A percentile compares a stretch with the other conserved stretches of the same genome.
Evolutionary conservation across 2,113 vertebrate genomes (phyloP).

Genomic region (Phaethon lepturus): DNA sequence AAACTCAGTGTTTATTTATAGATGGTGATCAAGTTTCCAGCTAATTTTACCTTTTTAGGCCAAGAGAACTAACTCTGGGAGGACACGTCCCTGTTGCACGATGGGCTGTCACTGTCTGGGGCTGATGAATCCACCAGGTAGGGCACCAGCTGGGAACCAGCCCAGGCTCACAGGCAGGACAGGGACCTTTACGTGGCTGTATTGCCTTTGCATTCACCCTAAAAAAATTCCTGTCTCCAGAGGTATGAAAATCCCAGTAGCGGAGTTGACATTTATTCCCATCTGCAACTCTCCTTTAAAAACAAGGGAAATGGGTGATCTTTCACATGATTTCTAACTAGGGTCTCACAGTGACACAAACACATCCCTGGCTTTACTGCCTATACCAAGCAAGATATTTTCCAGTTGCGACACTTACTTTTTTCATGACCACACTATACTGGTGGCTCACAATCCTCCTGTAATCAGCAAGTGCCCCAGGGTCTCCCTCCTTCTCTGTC

Average conservation of each 20-base stretch:
- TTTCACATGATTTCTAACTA: not conserved
- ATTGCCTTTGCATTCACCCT: not conserved
- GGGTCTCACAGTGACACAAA: not conserved
- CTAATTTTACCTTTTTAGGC: not conserved
- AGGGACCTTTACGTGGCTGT: fast-evolving
- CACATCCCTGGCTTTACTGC: not conserved
- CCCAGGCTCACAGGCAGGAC: fast-evolving
- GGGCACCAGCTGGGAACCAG: not conserved
- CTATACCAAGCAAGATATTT: not conserved
- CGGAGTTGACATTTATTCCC: not conserved
- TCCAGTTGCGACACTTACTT: not conserved
- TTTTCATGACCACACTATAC: not conserved
- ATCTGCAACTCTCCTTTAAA: not conserved
- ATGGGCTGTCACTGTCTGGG: not conserved
- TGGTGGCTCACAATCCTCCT: not conserved
- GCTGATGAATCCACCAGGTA: not conserved
- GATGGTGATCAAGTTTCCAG: not conserved
- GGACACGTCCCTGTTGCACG: fast-evolving
- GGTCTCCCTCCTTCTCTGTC: not conserved
- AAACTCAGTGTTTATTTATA: not conserved
- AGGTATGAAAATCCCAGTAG: not conserved
- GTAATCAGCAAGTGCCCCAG: not conserved
- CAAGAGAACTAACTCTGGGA: not conserved
- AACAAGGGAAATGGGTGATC: not conserved
- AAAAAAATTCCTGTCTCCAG: not conserved